A percentile compares a stretch with the other conserved stretches of the same genome.
Conservation (phyloP, 2,888 invertebrate species). For the Polydrusus tereticollis region DNA sequence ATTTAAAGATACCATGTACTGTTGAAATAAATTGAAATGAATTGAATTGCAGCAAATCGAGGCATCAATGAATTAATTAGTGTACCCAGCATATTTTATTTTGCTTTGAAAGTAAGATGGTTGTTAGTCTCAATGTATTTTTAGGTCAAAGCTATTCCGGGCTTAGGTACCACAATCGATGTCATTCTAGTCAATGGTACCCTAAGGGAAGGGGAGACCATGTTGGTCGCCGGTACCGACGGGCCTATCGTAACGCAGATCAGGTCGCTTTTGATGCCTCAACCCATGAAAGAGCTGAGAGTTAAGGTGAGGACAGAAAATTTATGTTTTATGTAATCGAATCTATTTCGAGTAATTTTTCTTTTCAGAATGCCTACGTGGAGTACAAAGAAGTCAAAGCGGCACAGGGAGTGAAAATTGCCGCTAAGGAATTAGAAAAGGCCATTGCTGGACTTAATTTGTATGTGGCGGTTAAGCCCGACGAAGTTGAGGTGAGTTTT, state of each 20-base stretch:
- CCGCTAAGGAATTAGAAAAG: slow-evolving; percentile 98
- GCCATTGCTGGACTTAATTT: slow-evolving; percentile 96
- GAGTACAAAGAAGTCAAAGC: slow-evolving; percentile 95
- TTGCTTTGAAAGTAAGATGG: too few species aligned
- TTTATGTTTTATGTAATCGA: too few species aligned
- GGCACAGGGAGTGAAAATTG: slow-evolving; percentile 98
- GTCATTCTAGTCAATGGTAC: slow-evolving; percentile 97
- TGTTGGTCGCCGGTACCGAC: slow-evolving; percentile 96
- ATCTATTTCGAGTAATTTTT: too few species aligned
- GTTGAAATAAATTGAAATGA: too few species aligned
- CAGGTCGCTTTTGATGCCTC: slow-evolving; percentile 96
- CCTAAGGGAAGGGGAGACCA: slow-evolving; percentile 93
- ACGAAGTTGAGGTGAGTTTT: slow-evolving; percentile 87
- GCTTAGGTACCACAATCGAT: slow-evolving; percentile 98
- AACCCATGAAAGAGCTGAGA: slow-evolving; percentile 95
- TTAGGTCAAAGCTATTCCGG: slow-evolving; percentile 94
- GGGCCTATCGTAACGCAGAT: slow-evolving; percentile 99
- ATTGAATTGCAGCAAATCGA: too few species aligned
- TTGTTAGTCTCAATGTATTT: too few species aligned
- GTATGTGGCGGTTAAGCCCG: slow-evolving; percentile 90
- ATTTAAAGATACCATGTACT: too few species aligned
- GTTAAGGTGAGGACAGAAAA: slow-evolving; percentile 88
- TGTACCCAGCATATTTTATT: too few species aligned
- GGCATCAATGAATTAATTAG: too few species aligned
- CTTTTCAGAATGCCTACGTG: slow-evolving; percentile 85